A percentile compares a stretch with the other conserved stretches of the same genome.
Evolutionary conservation across 2,113 vertebrate genomes (phyloP).

Genomic region (Carollia perspicillata): DNA sequence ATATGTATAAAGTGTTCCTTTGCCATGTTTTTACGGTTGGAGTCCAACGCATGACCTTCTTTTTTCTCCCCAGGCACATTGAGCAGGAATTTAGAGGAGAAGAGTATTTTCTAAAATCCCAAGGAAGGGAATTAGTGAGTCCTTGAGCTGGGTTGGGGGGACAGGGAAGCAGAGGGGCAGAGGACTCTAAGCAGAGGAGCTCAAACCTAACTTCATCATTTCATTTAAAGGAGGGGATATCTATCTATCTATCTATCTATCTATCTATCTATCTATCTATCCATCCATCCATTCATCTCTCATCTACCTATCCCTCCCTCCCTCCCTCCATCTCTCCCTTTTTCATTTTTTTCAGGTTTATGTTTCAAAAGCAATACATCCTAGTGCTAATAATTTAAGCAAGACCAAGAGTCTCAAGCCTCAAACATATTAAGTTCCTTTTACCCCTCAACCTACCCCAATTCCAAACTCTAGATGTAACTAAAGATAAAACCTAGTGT

Average conservation of each 20-base stretch:
- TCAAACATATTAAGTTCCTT: neutral
- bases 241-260: no score
- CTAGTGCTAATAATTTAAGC: neutral
- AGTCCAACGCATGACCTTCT: neutral
- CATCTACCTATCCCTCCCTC: no score
- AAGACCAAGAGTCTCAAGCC: neutral
- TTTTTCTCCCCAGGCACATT: neutral
- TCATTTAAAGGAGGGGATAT: neutral
- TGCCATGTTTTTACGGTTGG: neutral
- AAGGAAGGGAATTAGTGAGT: neutral
- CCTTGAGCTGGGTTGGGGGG: neutral
- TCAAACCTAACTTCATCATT: neutral
- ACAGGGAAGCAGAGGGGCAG: neutral
- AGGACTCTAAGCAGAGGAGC: neutral
- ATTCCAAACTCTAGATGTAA: neutral
- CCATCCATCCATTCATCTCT: no score
- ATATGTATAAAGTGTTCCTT: neutral
- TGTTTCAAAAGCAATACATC: neutral
- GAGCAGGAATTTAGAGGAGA: neutral
- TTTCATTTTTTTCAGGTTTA: neutral
- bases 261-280: neutral
- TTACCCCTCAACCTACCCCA: neutral
- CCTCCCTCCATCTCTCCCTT: no score
- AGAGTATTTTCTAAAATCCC: neutral
- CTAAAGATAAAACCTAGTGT: neutral